Base-by-base conservation (phyloP, 2,113 vertebrate species). In the Paracanthobrama guichenoti region DNA sequence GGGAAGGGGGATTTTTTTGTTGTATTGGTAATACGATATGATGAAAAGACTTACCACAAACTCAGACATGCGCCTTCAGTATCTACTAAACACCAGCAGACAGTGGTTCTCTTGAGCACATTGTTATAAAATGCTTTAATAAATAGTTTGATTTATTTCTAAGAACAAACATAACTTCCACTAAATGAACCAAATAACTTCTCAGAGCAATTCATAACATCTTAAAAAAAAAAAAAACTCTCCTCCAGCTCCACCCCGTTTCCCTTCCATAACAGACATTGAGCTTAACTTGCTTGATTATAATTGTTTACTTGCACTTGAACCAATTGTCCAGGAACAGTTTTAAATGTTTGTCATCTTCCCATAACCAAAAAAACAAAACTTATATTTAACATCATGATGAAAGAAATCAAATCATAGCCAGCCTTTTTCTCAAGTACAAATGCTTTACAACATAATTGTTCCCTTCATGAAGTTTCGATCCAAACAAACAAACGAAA, bases 381-480 rank as follows among this genome's bases (percentile, higher is more conserved):
- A 92, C 88, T 86, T 88, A 88, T 90, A 90, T 92, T 92, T 88
- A 85, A 91, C 88, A 92, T 90, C 83, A 77, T 85, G 87, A 86
- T 89, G 86, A 91, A 91, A 90, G 91, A 88, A 81, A 85, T 81
- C 71, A 90, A 87, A 26, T 88, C 74, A 87, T 85, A 88, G 89
- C 88, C 87, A 93, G 64, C 71, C 84, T 85, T 90, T 91, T 91
- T 55, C 91, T 92, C 90, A 83, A 89, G 89, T 90, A 93, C 86
- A 92, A 90, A 92, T 86, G 94, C 93, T 87, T 84, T 92, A 85
- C 84, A 91, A 88, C 81, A 92, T 94, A 90, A 92, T 94, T 95
- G 95, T 95, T 96, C 96, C 96, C 96, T 96, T 97, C 95, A 95
- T 97, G 94, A 95, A 93, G 95, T 93, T 92, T 94, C 92, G 91